Evolutionary conservation across 2,888 invertebrate species (phyloP), one percentile per base, ranked within the genome.

Genomic region (Morpho achilles): DNA sequence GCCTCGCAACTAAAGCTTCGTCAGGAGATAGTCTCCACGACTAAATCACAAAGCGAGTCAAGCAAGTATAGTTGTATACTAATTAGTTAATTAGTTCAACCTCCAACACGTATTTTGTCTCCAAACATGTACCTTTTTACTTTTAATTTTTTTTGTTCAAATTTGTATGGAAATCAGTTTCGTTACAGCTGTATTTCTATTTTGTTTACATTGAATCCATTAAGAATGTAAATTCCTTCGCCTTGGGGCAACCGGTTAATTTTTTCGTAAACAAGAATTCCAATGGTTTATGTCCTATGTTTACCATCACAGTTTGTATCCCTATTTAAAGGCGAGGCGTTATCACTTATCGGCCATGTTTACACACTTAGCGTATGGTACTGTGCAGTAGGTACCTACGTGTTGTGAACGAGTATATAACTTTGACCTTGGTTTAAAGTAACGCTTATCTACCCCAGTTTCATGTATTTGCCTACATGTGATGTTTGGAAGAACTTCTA

Each of bases 241-340:
- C n/a, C 43, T n/a, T 40, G 7, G 2, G 48, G 48, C 56, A 52
- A 44, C 55, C 53, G 53, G 49, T 52, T 52, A 53, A 8, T 4
- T 9, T 8, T 8, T 9, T 40, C 7, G 40, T 56, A 60, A 45
- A 52, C 45, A 52, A 52, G 10, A 43, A 4, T 9, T n/a, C 23
- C 9, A 8, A 8, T 43, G 43, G 23, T 32, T 22, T 16, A 39
- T 43, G 32, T 49, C 53, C 56, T 48, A 39, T 40, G 51, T 54
- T 54, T 42, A 40, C 23, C 16, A 68, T 66, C 64, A 67, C 63
- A 68, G 73, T 70, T 68, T 70, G 65, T 61, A 58, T 47, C 48
- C 70, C 60, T 73, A 69, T 67, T 63, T 64, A 42, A 57, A 60
- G 60, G 62, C 66, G 66, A 59, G 59, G 50, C 55, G 61, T 65